Evolutionary conservation across 1,140 invertebrate species (phyloP), one percentile per base, ranked within the genome.

Genomic region (Charaxes varanes): DNA sequence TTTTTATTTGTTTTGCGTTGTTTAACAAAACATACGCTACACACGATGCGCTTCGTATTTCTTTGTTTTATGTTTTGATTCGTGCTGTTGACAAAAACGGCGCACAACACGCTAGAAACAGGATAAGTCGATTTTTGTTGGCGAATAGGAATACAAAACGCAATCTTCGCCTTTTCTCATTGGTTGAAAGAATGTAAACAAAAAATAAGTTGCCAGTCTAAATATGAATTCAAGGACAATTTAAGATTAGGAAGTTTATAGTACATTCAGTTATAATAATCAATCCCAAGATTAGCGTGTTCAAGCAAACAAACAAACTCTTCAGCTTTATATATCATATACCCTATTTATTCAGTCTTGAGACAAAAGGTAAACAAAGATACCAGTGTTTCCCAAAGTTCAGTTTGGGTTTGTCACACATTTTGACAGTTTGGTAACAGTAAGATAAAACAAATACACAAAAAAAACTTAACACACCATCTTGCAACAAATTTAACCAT

Each of bases 11-110:
- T 33, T 33, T 50, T 41, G 34, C 19, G 35, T 47, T 34, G 28
- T 42, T 43, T 41, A 31, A 17, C 17, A 41, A 47, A 31, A 41
- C 22, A 37, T 23, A 46, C 48, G 41, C 52, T 42, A 40, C 49
- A 24, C 44, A 37, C 51, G 48, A 48, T 53, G 51, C 35, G 38
- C 22, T 44, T 41, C 30, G 30, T 46, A 35, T 27, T 55, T 49
- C 72, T 73, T 77, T 77, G 69, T 73, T 71, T 73, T 67, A 59
- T 70, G 62, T 77, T 77, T 71, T 73, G 69, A 60, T 69, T 62
- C 53, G 37, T 21, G 37, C 51, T 35, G 40, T 43, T 47, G 45
- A 59, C 50, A 49, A 46, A 51, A 56, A 53, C 38, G 50, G 52
- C 50, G 57, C 52, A 42, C 47, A 45, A 23, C 22, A 23, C 6